Base-by-base conservation (phyloP, 1,140 invertebrate genomes). In the Capitella teleta region DNA sequence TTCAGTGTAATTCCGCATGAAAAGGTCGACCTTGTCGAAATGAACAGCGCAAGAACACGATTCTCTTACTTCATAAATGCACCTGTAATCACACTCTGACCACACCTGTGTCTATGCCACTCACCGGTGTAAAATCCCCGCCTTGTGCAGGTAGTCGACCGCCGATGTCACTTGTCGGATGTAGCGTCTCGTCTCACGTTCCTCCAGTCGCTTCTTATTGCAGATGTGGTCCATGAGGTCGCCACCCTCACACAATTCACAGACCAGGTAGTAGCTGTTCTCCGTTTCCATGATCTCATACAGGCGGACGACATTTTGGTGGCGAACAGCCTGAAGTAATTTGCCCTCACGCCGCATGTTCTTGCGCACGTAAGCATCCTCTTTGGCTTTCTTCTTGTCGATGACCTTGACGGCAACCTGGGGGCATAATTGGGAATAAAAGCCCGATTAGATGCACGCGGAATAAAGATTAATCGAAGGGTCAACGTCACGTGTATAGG, bases 351-450 rank as follows among this genome's bases (percentile, higher is more conserved):
- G 55, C 5, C 65, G 60, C 25, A 72, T 49, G 44, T 70, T 70
- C 44, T 67, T 68, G 5, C 67, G 54, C 0, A 71, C 64, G 53
- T 72, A 72, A 21, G 61, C 57, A 49, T 70, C 67, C 28, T 62
- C 59, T 50, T 61, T 62, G 6, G 59, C 62, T 30, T 62, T 60
- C 44, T 63, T 67, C 44, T 71, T 72, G 55, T 71, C 66, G 14
- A 72, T 70, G 5, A 70, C 57, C 54, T 72, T 72, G 2, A 72
- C 53, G 2, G 70, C 70, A 12, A 70, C 68, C 66, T 70, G 48
- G 3, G 21, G 28, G 8, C 16, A 24, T 10, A 32, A n/a, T n/a
- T n/a, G n/a, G n/a, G n/a, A n/a, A n/a, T n/a, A n/a, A n/a, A n/a
- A n/a, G n/a, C n/a, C n/a, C n/a, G n/a, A n/a, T n/a, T n/a, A n/a